Base-by-base conservation (phyloP, 2,113 vertebrate species). In the Sinosuthora webbiana region DNA sequence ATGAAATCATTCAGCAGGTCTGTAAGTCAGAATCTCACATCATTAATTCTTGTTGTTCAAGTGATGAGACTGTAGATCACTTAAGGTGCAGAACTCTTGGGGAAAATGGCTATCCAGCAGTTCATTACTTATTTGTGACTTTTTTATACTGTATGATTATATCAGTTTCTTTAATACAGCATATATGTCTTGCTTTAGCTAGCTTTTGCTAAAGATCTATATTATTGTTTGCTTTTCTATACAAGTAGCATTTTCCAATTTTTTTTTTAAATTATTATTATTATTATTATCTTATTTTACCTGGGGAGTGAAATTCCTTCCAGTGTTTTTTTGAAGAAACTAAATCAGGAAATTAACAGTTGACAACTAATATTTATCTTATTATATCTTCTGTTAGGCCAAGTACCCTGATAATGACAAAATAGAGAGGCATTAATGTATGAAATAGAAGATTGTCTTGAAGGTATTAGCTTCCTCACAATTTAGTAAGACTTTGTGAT, bases 201-300 rank as follows among this genome's bases (percentile, higher is more conserved):
- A 23, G 35, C 27, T 75, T 85, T 62, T 87, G 31, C 9, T 62
- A 13, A 53, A 57, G 10, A 39, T 63, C 33, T 80, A 25, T 3
- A 0, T 71, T 50, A 45, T 16, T 2, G 0, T 22, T 41, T 69
- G 4, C 7, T 84, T 79, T 84, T 70, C 11, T 60, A 3, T 47
- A 37, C 4, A 63, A 41, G 35, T 49, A 82, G 24, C 20, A 62
- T 6, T 8, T 10, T 70, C 15, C 13, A 63, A 55, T 31, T 69
- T 2, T 13, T 30, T 59, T 64, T n/a, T 11, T 11, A 0, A 0
- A 12, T 39, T 39, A 21, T 11, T 7, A 8, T 21, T 35, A 2
- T 7, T 60, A 12, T 27, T 62, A 13, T 83, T 13, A 59, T 45
- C 3, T 57, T 3, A 1, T 73, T 42, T 84, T 77, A 31, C 28